Evolutionary conservation across 2,113 vertebrate species (phyloP), one percentile per base, ranked within the genome.

Genomic region (Vireo altiloquus): DNA sequence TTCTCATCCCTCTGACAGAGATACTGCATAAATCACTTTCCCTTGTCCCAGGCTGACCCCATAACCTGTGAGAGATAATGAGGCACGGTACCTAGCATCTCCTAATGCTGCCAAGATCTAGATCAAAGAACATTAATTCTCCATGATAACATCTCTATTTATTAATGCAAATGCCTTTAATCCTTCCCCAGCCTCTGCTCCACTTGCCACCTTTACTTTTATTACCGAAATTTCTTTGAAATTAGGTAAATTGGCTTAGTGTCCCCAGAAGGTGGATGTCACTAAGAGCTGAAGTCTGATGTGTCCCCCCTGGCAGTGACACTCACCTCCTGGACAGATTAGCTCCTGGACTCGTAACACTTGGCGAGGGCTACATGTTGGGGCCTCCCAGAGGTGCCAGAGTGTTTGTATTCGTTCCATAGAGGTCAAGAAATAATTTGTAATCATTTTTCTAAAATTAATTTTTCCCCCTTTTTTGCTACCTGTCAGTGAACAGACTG

Each of bases 71-170:
- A 60, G 90, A 94, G 75, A 95, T 97, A 97, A 97, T 94, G 90
- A 96, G 92, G 81, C 75, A 30, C 76, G 35, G 75, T 77, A 90
- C 88, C 88, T 75, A 54, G 75, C 91, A 92, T 92, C 92, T 84
- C 76, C 75, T 81, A 91, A 93, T 60, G 78, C 96, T 96, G 93
- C 92, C 93, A 89, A 95, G 95, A 95, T 95, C 78, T 39, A 40
- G 92, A 96, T 95, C 95, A 95, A 97, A 96, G 93, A 88, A 93
- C 94, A 95, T 97, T 94, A 96, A 97, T 97, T 95, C 90, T 91
- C 90, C 88, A 64, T 31, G 77, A 96, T 96, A 93, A 95, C 90
- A 86, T 96, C 95, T 96, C 96, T 96, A 95, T 96, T 97, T 97
- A 94, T 97, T 95, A 96, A 96, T 95, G 94, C 96, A 97, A 95